Evolutionary conservation across 2,888 invertebrate species (phyloP), one percentile per base, ranked within the genome.

Genomic region (Petrolisthes manimaculis): DNA sequence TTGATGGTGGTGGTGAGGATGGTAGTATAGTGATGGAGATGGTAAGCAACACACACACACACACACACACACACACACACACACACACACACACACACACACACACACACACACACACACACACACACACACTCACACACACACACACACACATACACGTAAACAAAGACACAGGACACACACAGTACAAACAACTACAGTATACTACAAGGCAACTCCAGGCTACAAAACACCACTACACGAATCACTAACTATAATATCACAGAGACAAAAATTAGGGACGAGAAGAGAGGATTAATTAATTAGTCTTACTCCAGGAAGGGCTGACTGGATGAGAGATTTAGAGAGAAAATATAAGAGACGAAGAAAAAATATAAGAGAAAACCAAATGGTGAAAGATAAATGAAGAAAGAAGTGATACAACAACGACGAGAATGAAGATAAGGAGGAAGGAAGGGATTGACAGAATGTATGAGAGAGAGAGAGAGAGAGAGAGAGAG

Each of bases 401-500:
- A 37, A 37, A 37, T 37, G 37, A 37, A 37, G 37, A 37, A 37
- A 37, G 37, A 37, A 37, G 37, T 37, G 37, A 37, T 37, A 37
- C 37, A 37, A 37, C 37, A 37, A 37, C 37, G 37, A 37, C 37
- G 37, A 37, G 37, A 0, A 37, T 1, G 61, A 18, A 18, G 61
- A 18, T 0, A 9, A 61, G 61, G 61, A 3, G 61, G 61, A 61
- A 18, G 61, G 61, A 18, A 61, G 61, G 61, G 61, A 18, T 12
- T 1, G 61, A 18, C 12, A 61, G 61, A 18, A 18, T 9, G 3
- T 9, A 18, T 1, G 3, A 18, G 18, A 18, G 61, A 12, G 61
- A 61, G 61, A 61, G 37, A 75, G 37, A 37, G 24, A 21, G 75
- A 75, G 75, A 6, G 37, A 75, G 75, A 75, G 75, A 75, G 37